Base-by-base conservation (phyloP, 2,888 invertebrate genomes). In the Yponomeuta evonymella region DNA sequence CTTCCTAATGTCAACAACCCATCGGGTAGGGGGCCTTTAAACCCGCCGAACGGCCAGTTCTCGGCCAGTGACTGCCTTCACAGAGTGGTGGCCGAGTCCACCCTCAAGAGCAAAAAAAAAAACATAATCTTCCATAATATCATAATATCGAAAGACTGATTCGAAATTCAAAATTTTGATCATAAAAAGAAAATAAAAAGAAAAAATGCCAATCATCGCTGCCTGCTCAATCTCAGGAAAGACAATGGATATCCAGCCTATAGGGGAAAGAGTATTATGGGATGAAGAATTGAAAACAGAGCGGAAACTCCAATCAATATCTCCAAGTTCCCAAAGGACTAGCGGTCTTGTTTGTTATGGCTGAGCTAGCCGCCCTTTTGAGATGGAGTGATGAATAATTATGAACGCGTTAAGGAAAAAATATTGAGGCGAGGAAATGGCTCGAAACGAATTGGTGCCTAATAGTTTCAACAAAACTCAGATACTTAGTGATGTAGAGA, bases 231-330 rank as follows among this genome's bases (percentile, higher is more conserved):
- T 64, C 64, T 64, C 64, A 10, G 64, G 29, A 64, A 58, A 58
- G 64, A 64, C 64, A 64, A 64, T 23, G 29, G 29, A 30, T 23
- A 23, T 64, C 10, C 23, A 30, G 64, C 64, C 64, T 30, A 64
- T 30, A 64, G 64, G 64, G 23, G 30, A 64, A 29, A 30, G 62
- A 62, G 64, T 64, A 23, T 23, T 23, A 64, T 10, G 30, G 64
- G 23, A 64, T 85, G 85, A 85, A 85, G 84, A 86, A 86, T 86
- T 86, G 84, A 86, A 84, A 86, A 85, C 81, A 83, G 81, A 78
- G 83, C 81, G 79, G 80, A 80, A 85, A 85, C 73, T 84, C 84
- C 87, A 86, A 86, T 86, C 86, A 86, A 87, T 87, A 86, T 81
- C 79, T 69, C 66, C 2, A 78, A 79, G 78, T 78, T 79, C 86